Percentiles rank a stretch among this genome's conserved stretches.
Conservation (phyloP, 2,888 invertebrate species). For the Carcina quercana region DNA sequence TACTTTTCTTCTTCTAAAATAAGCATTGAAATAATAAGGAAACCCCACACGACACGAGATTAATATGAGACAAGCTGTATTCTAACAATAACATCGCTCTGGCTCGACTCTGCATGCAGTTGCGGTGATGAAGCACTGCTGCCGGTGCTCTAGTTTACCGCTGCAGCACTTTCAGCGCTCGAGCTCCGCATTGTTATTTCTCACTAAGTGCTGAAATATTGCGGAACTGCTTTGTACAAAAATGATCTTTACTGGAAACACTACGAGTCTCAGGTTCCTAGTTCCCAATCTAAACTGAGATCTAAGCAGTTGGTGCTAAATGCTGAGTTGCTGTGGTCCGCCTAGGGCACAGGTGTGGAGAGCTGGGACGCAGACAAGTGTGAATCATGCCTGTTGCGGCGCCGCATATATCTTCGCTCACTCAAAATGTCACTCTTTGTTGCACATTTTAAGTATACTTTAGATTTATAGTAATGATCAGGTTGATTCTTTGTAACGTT, state of each 20-base stretch:
- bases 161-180: constrained; percentile 49
- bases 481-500: too few relatives aligned
- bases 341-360: constrained; percentile 49
- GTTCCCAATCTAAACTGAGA: constrained; percentile 21
- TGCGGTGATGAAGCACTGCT: constrained; percentile 54
- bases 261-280: constrained; percentile 26
- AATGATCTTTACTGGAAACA: constrained; percentile 42
- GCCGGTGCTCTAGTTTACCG: constrained; percentile 45
- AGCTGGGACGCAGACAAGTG: constrained; percentile 36
- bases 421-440: constrained; percentile 37
- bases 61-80: too few relatives aligned
- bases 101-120: constrained; percentile 27
- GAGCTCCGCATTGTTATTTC: constrained; percentile 64
- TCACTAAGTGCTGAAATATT: constrained; percentile 63
- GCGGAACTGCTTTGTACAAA: constrained; percentile 41
- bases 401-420: constrained; percentile 54
- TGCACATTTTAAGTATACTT: constrained; percentile 40
- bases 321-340: constrained; percentile 21
- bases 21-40: too few relatives aligned
- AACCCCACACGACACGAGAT: too few relatives aligned
- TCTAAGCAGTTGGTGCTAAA: constrained; percentile 21
- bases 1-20: too few relatives aligned
- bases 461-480: too few relatives aligned
- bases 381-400: constrained; percentile 62
- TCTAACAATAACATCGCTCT: background rate